These are phyloP conservation scores for Syngnathus typhle DNA, from an alignment of 2,113 vertebrate genomes.

Conservation along the genomic window DNA sequence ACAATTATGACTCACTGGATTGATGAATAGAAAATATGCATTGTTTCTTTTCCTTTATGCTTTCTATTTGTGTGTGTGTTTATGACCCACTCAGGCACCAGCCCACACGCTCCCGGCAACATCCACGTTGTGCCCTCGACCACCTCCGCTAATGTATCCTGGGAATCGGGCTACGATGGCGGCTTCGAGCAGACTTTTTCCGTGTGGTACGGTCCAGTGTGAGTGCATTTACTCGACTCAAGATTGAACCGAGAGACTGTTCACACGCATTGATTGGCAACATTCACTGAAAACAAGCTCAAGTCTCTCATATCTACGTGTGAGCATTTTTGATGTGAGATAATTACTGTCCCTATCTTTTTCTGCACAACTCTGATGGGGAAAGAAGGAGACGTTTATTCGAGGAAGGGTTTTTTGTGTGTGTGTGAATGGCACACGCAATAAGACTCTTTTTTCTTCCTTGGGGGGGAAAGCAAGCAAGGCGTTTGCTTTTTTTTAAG, in stretches of 20 bases:
- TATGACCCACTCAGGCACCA: slow-evolving; percentile 80
- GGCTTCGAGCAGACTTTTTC: slow-evolving; percentile 99
- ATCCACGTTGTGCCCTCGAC: slow-evolving; percentile 87
- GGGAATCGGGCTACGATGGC: slow-evolving; percentile 96
- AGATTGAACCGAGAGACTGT: not conserved
- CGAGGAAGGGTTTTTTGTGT: not conserved
- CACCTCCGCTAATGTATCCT: slow-evolving; percentile 95
- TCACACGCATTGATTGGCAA: not conserved
- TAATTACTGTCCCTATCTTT: not conserved
- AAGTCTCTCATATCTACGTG: not conserved
- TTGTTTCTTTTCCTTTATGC: slow-evolving; percentile 28
- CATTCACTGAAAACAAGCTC: not conserved
- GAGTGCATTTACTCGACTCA: slow-evolving; percentile 70
- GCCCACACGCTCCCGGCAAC: slow-evolving; percentile 90
- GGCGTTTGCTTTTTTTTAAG: not conserved
- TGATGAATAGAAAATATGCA: slow-evolving; percentile 12
- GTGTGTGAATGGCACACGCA: no score
- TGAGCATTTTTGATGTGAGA: not conserved
- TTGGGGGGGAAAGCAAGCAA: not conserved
- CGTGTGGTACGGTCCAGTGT: slow-evolving; percentile 99
- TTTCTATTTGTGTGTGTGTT: not conserved
- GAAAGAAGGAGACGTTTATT: not conserved
- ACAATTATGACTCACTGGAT: not conserved
- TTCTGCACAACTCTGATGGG: not conserved
- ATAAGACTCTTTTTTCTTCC: not conserved